These are phyloP conservation scores for Hoplias malabaricus DNA, from an alignment of 2,113 vertebrate genomes.

Conservation along the genomic window DNA sequence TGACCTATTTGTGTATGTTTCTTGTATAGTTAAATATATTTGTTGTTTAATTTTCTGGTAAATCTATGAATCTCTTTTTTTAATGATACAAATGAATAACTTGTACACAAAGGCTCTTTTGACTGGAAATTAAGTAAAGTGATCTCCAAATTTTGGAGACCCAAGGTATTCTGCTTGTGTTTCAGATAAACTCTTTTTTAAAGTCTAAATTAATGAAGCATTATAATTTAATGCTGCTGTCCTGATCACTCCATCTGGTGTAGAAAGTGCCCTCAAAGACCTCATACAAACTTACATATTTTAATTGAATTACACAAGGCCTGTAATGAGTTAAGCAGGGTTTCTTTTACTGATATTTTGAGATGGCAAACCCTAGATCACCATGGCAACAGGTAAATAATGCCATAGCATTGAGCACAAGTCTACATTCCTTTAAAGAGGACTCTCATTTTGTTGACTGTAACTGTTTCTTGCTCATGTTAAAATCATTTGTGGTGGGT, in stretches of 20 bases:
- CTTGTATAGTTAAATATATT: no score
- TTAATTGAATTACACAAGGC: constrained; percentile 31
- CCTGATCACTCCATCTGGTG: neutral
- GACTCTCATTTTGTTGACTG: neutral
- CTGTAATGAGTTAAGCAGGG: constrained; percentile 39
- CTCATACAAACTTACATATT: neutral
- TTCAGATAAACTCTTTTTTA: no score
- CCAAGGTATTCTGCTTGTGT: no score
- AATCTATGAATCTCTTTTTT: no score
- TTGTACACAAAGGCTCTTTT: no score
- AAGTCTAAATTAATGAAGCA: no score
- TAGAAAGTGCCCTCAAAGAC: constrained; percentile 14
- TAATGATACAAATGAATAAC: no score
- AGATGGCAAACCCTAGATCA: constrained; percentile 13
- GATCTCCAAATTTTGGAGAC: no score
- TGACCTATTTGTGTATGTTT: no score
- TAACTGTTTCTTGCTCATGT: constrained; percentile 10
- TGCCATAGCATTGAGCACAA: neutral
- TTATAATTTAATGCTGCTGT: neutral
- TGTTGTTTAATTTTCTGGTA: no score
- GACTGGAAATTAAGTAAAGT: no score
- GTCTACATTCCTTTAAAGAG: neutral
- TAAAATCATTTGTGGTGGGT: constrained; percentile 15
- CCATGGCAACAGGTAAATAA: constrained; percentile 27
- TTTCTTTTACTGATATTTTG: constrained; percentile 16